Base-by-base conservation (phyloP, 2,888 invertebrate species). In the Argynnis bischoffii region DNA sequence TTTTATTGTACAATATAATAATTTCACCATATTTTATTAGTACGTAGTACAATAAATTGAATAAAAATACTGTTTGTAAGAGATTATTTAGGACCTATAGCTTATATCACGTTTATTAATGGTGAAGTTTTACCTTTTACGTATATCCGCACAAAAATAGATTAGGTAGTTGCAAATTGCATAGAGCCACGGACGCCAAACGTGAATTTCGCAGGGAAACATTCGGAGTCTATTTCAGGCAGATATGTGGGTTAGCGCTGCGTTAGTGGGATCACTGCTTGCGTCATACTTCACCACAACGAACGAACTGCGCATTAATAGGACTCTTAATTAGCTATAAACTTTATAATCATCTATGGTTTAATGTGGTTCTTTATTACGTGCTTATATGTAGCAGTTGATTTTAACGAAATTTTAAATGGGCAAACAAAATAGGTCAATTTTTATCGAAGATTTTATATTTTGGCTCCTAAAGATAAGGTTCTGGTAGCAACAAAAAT, bases 221-320 rank as follows among this genome's bases (percentile, higher is more conserved):
- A 66, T 65, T 70, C 61, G 35, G 56, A 57, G 48, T 66, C 66
- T 66, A 66, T 87, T 87, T 84, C 76, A 74, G 81, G 72, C 75
- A 56, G 71, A 80, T 82, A 87, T 79, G 78, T 87, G 75, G 88
- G 88, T 85, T 85, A 87, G 77, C 79, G 26, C 75, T 77, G 78
- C 80, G 80, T 82, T 79, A 71, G 77, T 77, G 73, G 74, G 77
- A 78, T 78, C 75, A 73, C 71, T 47, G 59, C 35, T 70, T 69
- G 65, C 72, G 74, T 67, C 74, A 71, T 67, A 67, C 48, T 48
- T 21, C 63, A 55, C 66, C 50, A 64, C 61, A 57, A 54, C 35
- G 61, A 16, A 16, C 51, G 18, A 61, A 51, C 35, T 41, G 61
- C 26, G 59, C 26, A 59, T 59, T 48, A 4, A 59, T 59, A 59